These are phyloP conservation scores for Lutjanus erythropterus DNA, from an alignment of 2,113 vertebrate genomes.

Conservation along the genomic window DNA sequence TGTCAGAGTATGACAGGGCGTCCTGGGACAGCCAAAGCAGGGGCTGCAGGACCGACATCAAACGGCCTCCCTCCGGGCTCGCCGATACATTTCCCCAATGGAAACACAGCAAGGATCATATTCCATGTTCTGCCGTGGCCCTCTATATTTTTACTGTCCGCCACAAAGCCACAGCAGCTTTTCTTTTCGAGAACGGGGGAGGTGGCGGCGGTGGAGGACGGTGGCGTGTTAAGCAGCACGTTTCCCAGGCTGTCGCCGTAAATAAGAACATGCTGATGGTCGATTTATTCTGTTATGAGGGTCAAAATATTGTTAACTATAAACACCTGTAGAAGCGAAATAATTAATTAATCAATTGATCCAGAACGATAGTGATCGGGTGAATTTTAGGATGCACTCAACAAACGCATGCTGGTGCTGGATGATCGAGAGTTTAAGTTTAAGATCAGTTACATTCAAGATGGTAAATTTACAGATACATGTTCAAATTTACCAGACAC, in stretches of 20 bases:
- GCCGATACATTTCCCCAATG: slow-evolving; percentile 23
- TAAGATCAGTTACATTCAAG: too few species aligned
- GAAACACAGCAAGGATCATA: slow-evolving; percentile 48
- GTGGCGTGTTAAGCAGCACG: background rate
- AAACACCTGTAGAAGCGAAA: background rate
- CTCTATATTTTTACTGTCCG: slow-evolving; percentile 25
- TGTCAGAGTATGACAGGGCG: slow-evolving; percentile 25
- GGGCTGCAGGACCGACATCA: slow-evolving; percentile 35
- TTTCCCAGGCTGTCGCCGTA: background rate
- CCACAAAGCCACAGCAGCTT: slow-evolving; percentile 54
- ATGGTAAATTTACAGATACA: too few species aligned
- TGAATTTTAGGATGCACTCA: too few species aligned
- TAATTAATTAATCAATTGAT: background rate
- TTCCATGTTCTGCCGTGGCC: slow-evolving; percentile 35
- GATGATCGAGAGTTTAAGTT: too few species aligned
- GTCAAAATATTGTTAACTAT: background rate
- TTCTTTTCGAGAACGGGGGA: slow-evolving; percentile 16
- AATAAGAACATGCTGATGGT: background rate
- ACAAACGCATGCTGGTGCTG: too few species aligned
- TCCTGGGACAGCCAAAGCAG: slow-evolving; percentile 10
- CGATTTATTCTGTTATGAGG: background rate
- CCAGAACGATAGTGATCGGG: background rate
- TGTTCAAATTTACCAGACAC: too few species aligned
- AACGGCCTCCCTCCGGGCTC: slow-evolving; percentile 33
- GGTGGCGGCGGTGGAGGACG: background rate